These are phyloP conservation scores for Oxyura jamaicensis DNA, from an alignment of 2,113 vertebrate genomes.

Conservation along the genomic window DNA sequence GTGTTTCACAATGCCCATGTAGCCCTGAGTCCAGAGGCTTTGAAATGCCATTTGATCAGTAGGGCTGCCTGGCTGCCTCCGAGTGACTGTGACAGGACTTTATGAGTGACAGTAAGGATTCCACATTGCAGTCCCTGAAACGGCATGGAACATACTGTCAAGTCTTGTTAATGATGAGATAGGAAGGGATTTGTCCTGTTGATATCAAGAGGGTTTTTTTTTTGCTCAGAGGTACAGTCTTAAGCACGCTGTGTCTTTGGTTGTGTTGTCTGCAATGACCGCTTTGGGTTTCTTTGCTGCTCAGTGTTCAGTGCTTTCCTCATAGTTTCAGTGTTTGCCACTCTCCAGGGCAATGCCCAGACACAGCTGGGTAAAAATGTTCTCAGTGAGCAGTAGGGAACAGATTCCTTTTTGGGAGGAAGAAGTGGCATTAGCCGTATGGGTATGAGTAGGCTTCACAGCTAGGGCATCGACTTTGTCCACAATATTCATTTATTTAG, in stretches of 20 bases:
- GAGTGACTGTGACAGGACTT: not conserved
- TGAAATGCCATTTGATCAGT: not conserved
- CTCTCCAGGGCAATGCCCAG: not conserved
- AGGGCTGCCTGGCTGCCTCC: not conserved
- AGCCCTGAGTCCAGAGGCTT: not conserved
- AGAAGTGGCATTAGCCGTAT: not conserved
- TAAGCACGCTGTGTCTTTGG: not conserved
- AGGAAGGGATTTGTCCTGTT: not conserved
- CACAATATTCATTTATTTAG: not conserved
- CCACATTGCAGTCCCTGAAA: not conserved
- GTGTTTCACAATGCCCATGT: not conserved
- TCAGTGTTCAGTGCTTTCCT: not conserved
- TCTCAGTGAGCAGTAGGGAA: not conserved
- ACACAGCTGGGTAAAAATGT: not conserved
- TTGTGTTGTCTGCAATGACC: not conserved
- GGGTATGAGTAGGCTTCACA: not conserved
- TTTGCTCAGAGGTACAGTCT: not conserved
- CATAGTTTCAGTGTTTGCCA: not conserved
- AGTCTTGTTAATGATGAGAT: not conserved
- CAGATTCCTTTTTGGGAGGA: not conserved
- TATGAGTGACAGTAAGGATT: not conserved
- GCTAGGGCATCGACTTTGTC: not conserved
- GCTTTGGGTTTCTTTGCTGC: not conserved
- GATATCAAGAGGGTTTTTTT: not conserved
- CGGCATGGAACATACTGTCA: not conserved